Percentiles rank a stretch among this genome's conserved stretches.
Conservation (phyloP, 2,888 invertebrate species). For the Apeira syringaria region DNA sequence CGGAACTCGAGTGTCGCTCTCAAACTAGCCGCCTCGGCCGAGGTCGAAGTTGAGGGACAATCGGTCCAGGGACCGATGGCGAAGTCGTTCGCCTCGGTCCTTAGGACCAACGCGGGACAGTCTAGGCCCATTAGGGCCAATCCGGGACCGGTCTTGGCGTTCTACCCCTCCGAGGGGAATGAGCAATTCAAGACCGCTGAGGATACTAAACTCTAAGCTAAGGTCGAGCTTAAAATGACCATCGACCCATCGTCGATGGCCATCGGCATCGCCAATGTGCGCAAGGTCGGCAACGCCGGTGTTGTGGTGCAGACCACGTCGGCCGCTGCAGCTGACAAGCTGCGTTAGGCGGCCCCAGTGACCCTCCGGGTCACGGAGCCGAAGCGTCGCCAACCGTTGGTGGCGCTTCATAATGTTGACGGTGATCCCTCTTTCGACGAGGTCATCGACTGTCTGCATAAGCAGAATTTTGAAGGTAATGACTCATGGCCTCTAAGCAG, state of each 20-base stretch:
- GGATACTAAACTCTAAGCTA: too few species aligned
- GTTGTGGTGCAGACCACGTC: conserved; percentile 1
- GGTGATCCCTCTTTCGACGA: conserved; percentile 10
- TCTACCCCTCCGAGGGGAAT: too few species aligned
- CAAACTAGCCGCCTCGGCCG: too few species aligned
- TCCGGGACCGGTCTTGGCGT: too few species aligned
- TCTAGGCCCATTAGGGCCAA: too few species aligned
- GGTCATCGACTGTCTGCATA: neutral
- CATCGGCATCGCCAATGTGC: neutral
- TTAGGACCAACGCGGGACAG: too few species aligned
- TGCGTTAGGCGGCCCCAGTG: conserved; percentile 1
- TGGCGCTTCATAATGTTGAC: conserved; percentile 1
- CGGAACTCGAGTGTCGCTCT: too few species aligned
- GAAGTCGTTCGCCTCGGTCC: too few species aligned
- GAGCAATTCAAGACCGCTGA: too few species aligned
- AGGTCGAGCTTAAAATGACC: too few species aligned
- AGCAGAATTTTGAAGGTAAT: neutral
- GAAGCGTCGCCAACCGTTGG: conserved; percentile 4
- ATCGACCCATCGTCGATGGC: neutral
- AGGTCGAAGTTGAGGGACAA: too few species aligned
- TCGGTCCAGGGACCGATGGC: too few species aligned
- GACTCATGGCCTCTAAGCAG: neutral
- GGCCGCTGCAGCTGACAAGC: conserved; percentile 3
- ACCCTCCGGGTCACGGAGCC: conserved; percentile 11
- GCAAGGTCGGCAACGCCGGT: conserved; percentile 3